These are phyloP conservation scores for Merops nubicus DNA, from an alignment of 2,113 vertebrate species.

Conservation along the genomic window DNA sequence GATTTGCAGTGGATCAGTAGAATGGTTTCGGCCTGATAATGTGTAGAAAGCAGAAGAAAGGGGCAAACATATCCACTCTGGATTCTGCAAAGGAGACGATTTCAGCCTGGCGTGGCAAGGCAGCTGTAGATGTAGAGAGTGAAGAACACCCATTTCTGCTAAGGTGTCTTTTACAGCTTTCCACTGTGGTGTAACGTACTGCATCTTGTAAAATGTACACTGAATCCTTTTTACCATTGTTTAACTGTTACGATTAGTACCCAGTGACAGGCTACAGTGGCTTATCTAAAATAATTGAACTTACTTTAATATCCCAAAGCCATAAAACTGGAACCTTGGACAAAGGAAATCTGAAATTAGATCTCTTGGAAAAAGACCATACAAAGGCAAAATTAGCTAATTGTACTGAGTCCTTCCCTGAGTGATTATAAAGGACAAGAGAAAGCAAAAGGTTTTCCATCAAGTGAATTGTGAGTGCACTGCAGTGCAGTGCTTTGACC, in stretches of 20 bases:
- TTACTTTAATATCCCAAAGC: neutral
- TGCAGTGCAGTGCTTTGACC: neutral
- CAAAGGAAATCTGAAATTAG: neutral
- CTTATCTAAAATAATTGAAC: neutral
- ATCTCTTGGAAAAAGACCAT: neutral
- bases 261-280: neutral
- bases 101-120: neutral
- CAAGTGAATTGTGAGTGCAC: neutral
- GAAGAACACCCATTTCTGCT: neutral
- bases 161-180: neutral
- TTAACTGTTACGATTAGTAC: neutral
- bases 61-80: neutral
- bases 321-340: neutral
- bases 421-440: neutral
- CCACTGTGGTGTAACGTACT: neutral
- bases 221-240: neutral
- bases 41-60: neutral
- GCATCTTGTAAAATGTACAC: neutral
- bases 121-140: accelerated
- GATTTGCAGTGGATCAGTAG: neutral
- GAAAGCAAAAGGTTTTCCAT: neutral
- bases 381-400: neutral
- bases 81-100: neutral
- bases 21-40: neutral
- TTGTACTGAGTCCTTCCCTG: neutral